Evolutionary conservation across 2,113 vertebrate genomes (phyloP).

Genomic region (Mastomys coucha): DNA sequence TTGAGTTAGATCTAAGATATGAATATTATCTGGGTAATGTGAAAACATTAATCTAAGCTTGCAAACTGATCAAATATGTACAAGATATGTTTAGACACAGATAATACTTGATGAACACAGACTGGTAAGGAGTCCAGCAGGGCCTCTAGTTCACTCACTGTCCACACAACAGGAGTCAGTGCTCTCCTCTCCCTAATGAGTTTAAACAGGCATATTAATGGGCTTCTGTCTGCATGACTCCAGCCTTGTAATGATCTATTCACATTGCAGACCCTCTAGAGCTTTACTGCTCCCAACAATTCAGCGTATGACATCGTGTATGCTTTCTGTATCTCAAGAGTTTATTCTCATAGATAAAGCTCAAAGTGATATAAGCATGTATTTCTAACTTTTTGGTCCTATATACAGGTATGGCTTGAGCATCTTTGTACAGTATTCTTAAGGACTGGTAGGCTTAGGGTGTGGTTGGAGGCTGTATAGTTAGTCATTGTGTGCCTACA

Average conservation of each 20-base stretch:
- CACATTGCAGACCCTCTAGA: neutral
- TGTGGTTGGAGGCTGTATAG: neutral
- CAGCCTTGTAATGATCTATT: neutral
- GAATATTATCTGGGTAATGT: neutral
- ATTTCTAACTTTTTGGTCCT: neutral
- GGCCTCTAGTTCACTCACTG: neutral
- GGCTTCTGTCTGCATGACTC: neutral
- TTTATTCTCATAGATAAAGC: neutral
- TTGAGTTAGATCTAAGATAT: neutral
- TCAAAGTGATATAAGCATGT: neutral
- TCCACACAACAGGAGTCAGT: neutral
- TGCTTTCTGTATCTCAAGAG: neutral
- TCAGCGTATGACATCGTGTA: neutral
- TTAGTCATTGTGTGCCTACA: neutral
- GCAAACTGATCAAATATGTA: neutral
- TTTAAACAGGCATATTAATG: constrained; percentile 2
- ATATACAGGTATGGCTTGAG: neutral
- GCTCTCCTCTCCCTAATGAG: neutral
- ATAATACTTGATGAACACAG: neutral
- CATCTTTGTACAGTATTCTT: neutral
- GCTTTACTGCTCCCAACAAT: neutral
- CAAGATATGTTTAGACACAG: neutral
- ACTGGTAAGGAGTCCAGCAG: neutral
- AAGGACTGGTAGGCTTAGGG: neutral
- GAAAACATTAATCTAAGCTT: neutral